Evolutionary conservation across 2,888 invertebrate genomes (phyloP).

Genomic region (Ariolimax columbianus): DNA sequence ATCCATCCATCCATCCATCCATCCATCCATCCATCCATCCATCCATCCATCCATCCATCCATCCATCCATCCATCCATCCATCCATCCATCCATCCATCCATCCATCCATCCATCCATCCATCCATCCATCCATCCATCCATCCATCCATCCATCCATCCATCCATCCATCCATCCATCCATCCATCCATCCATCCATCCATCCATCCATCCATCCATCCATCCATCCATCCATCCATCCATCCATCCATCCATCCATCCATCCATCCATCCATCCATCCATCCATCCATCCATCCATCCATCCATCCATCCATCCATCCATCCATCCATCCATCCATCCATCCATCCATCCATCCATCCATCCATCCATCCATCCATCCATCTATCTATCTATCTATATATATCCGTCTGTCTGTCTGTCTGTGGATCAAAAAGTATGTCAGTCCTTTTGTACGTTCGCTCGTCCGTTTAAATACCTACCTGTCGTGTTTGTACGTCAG

Average conservation of each 20-base stretch:
- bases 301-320: conserved; percentile 8
- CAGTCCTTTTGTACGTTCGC: too few relatives aligned
- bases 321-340: conserved; percentile 8
- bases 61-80: conserved; percentile 8
- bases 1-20: conserved; percentile 8
- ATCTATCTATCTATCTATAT: too few relatives aligned
- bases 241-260: conserved; percentile 8
- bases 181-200: conserved; percentile 8
- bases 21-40: conserved; percentile 8
- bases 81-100: conserved; percentile 8
- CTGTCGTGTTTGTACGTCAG: too few relatives aligned
- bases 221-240: conserved; percentile 8
- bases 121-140: conserved; percentile 8
- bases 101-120: conserved; percentile 1
- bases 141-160: conserved; percentile 8
- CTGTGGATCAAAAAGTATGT: too few relatives aligned
- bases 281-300: conserved; percentile 8
- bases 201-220: conserved; percentile 8
- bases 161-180: conserved; percentile 8
- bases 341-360: conserved; percentile 8
- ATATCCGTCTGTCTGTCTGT: too few relatives aligned
- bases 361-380: conserved; percentile 4
- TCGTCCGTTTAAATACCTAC: too few relatives aligned
- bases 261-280: conserved; percentile 8
- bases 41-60: conserved; percentile 8